Evolutionary conservation across 2,888 invertebrate species (phyloP).

Genomic region (Nycteola revayana): DNA sequence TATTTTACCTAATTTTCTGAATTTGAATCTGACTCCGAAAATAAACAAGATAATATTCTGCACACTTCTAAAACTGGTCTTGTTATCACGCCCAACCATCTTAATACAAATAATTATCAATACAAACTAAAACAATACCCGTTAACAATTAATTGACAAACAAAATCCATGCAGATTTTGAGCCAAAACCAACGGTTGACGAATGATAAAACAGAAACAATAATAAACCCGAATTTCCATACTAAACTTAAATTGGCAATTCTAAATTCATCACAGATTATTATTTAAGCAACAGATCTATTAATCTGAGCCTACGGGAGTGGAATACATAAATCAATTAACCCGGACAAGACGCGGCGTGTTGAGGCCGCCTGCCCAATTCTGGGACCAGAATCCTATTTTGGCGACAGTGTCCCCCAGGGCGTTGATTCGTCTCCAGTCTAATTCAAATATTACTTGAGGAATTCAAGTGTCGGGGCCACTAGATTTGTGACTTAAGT

Average conservation of each 20-base stretch:
- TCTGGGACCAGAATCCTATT: slow-evolving; percentile 60
- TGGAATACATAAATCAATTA: slow-evolving; percentile 75
- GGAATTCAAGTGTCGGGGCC: slow-evolving; percentile 63
- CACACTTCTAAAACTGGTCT: background rate
- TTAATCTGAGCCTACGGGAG: slow-evolving; percentile 59
- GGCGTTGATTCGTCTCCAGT: slow-evolving; percentile 60
- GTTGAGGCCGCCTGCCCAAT: slow-evolving; percentile 66
- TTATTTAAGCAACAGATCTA: slow-evolving; percentile 72
- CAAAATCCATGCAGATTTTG: slow-evolving; percentile 15
- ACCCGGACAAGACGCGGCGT: slow-evolving; percentile 64
- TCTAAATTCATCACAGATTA: slow-evolving; percentile 64
- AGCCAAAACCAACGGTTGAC: slow-evolving; percentile 10
- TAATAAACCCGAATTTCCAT: slow-evolving; percentile 29
- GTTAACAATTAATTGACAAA: slow-evolving; percentile 23
- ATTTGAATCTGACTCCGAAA: too few relatives aligned
- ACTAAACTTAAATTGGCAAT: slow-evolving; percentile 54
- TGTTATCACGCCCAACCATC: too few relatives aligned
- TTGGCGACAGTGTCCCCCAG: slow-evolving; percentile 57
- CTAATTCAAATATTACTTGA: slow-evolving; percentile 78
- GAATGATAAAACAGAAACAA: slow-evolving; percentile 26
- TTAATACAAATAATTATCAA: background rate
- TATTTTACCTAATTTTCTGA: too few relatives aligned
- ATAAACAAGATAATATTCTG: background rate
- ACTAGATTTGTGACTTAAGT: slow-evolving; percentile 33
- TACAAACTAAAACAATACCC: slow-evolving; percentile 4